Percentiles rank a stretch among this genome's conserved stretches.
These are phyloP conservation scores for Volucella inflata DNA, from an alignment of 2,888 invertebrate species.

Conservation along the genomic window DNA sequence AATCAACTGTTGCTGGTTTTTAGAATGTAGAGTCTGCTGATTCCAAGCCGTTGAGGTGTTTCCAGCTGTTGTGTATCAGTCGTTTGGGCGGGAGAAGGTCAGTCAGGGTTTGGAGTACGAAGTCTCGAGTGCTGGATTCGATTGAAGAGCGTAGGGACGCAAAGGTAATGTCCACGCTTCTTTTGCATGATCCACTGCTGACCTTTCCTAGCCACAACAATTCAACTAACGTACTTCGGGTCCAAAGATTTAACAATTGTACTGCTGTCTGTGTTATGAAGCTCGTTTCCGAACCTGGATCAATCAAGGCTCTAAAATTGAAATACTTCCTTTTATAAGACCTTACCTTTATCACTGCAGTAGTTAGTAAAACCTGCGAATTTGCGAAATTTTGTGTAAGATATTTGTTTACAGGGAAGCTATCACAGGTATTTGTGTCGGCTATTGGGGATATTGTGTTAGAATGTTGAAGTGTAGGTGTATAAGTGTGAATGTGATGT, in stretches of 20 bases:
- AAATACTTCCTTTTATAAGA: conserved; percentile 1
- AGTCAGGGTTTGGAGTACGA: conserved; percentile 12
- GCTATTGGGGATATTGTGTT: not conserved
- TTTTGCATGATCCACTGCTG: conserved; percentile 10
- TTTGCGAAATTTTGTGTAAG: not conserved
- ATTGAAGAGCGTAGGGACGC: not conserved
- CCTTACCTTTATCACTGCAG: not conserved
- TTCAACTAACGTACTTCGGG: conserved; percentile 4
- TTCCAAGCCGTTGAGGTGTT: conserved; percentile 19
- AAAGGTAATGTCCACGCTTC: conserved; percentile 8
- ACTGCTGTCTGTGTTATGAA: conserved; percentile 2
- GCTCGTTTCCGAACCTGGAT: conserved; percentile 2
- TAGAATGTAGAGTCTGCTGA: conserved; percentile 15
- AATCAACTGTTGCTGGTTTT: conserved; percentile 7
- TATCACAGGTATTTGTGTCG: not conserved
- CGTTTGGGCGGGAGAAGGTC: conserved; percentile 9
- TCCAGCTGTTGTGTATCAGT: not conserved
- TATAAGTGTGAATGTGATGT: not conserved
- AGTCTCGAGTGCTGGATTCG: not conserved
- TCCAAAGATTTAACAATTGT: conserved; percentile 3
- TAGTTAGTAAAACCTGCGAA: conserved; percentile 17
- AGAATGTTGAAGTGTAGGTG: not conserved
- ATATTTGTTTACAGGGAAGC: not conserved
- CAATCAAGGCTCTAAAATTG: not conserved
- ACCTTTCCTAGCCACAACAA: conserved; percentile 20